Conservation (phyloP, 2,888 invertebrate species). For the Palloptera scutellata region DNA sequence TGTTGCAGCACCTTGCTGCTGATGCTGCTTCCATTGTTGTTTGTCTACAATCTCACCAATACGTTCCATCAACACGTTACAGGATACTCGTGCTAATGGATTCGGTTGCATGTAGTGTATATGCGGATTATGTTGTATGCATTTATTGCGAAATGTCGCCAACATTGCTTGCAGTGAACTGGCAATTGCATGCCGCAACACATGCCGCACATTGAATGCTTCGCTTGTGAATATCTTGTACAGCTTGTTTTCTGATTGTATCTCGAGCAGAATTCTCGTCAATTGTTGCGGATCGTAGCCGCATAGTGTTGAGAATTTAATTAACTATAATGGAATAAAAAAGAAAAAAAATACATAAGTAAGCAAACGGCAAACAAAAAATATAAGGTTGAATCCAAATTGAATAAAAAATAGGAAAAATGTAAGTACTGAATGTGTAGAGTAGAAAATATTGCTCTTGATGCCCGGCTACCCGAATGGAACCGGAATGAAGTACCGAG, state of each 20-base stretch:
- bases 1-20: constrained; percentile 6
- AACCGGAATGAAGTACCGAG: no score
- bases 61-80: constrained; percentile 53
- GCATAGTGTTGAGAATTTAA: constrained; percentile 57
- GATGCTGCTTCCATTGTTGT: background rate
- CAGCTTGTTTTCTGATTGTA: constrained; percentile 63
- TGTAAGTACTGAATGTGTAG: no score
- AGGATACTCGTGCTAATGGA: constrained; percentile 59
- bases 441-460: no score
- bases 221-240: constrained; percentile 64
- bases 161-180: constrained; percentile 66
- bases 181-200: constrained; percentile 67
- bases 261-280: constrained; percentile 58
- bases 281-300: constrained; percentile 53
- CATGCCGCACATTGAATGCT: constrained; percentile 65
- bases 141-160: constrained; percentile 61
- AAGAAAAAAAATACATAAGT: constrained; percentile 11
- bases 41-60: constrained; percentile 37
- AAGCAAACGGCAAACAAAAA: constrained; percentile 9
- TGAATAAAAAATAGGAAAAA: background rate
- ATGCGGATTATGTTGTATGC: constrained; percentile 63
- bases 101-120: constrained; percentile 63
- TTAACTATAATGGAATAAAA: constrained; percentile 50
- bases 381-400: background rate
- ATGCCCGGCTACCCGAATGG: no score